Conservation (phyloP, 2,797 vertebrate species). For the Sarcophilus harrisii region DNA sequence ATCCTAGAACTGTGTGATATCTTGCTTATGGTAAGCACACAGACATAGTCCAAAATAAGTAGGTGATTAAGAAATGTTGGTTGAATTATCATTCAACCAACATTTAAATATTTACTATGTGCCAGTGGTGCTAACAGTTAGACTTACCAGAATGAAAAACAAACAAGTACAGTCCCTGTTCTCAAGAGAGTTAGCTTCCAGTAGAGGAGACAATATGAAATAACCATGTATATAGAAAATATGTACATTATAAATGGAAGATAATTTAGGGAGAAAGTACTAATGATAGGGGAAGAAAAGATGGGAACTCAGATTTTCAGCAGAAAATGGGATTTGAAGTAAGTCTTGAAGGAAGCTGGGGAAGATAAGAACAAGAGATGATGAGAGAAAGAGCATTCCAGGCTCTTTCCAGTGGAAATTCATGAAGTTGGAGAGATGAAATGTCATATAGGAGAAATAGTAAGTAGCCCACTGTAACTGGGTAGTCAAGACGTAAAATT, state of each 20-base stretch:
- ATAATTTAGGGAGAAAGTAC: neutral
- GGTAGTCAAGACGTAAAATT: neutral
- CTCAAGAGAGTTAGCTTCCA: neutral
- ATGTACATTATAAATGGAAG: neutral
- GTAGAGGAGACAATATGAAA: neutral
- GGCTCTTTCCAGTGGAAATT: neutral
- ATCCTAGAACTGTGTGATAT: neutral
- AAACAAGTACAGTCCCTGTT: neutral
- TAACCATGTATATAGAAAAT: neutral
- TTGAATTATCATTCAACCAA: neutral
- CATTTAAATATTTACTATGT: neutral
- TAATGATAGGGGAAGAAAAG: neutral
- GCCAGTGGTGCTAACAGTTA: neutral
- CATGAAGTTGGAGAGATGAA: neutral
- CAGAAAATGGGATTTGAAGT: neutral
- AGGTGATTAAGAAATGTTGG: neutral
- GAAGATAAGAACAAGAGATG: neutral
- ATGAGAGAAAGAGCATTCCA: neutral
- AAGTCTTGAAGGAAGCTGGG: neutral
- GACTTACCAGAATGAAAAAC: neutral
- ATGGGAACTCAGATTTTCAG: neutral
- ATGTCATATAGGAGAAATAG: neutral
- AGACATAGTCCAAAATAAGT: neutral
- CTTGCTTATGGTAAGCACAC: neutral
- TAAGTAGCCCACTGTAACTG: neutral